A percentile compares a stretch with the other conserved stretches of the same genome.
phyloP scores from a whole-genome alignment of 2,888 invertebrate genomes.

The Archaeoteleia sp. region DNA sequence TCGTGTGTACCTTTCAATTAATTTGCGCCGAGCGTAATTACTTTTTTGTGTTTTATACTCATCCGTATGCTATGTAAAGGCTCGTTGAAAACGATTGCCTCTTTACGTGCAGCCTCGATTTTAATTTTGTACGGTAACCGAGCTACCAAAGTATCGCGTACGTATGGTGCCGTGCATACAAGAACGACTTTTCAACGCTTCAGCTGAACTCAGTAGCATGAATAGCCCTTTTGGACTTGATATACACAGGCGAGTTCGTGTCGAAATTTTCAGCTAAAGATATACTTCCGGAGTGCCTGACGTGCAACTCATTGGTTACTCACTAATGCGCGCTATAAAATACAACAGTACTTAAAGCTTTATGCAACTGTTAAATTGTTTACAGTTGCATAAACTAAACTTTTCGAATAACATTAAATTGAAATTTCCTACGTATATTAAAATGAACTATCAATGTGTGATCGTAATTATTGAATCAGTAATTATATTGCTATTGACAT shows the following conservation, averaged over 20 bases:
- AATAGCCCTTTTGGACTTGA: constrained; percentile 28
- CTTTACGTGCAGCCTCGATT: constrained; percentile 33
- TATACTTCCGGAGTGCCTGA: neutral
- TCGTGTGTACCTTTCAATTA: too few species aligned
- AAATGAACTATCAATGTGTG: too few species aligned
- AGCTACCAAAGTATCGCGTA: constrained; percentile 2
- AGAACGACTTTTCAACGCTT: constrained; percentile 24
- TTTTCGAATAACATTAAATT: too few species aligned
- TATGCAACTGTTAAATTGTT: too few species aligned
- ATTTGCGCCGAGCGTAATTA: constrained; percentile 13
- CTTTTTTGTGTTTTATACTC: constrained; percentile 34
- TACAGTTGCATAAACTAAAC: too few species aligned
- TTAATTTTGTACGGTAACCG: constrained; percentile 26
- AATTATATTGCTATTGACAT: too few species aligned
- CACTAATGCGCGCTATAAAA: too few species aligned
- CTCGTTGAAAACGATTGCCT: constrained; percentile 27
- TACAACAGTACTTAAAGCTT: too few species aligned
- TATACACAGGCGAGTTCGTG: constrained; percentile 17
- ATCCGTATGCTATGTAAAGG: constrained; percentile 26
- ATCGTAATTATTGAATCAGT: too few species aligned
- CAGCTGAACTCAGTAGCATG: constrained; percentile 7
- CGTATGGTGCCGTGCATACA: constrained; percentile 17
- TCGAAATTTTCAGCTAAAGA: constrained; percentile 27
- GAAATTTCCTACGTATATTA: too few species aligned
- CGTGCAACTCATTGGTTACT: neutral